These are phyloP conservation scores for Zaprionus capensis DNA, from an alignment of 1,140 invertebrate species.

Conservation along the genomic window DNA sequence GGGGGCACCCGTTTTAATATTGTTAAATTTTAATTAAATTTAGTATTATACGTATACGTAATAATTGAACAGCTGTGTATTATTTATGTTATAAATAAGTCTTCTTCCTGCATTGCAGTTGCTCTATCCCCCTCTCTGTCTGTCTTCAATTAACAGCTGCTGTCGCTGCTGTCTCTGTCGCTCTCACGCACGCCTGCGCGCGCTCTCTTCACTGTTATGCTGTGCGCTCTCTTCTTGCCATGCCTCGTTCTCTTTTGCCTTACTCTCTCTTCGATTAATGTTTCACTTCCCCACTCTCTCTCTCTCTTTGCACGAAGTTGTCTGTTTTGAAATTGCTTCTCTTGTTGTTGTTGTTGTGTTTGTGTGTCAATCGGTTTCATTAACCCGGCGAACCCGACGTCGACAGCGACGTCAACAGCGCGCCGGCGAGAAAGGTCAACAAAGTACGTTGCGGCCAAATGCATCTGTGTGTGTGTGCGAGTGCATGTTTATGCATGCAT, in stretches of 20 bases:
- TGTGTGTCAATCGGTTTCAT: constrained; percentile 84
- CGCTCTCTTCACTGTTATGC: constrained; percentile 15
- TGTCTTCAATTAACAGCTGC: not conserved
- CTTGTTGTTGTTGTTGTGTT: constrained; percentile 62
- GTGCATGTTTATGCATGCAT: constrained; percentile 3
- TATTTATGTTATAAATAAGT: constrained; percentile 9
- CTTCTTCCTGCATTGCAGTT: constrained; percentile 4
- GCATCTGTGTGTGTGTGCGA: not conserved
- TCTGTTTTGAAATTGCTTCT: constrained; percentile 43
- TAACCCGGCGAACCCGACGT: constrained; percentile 74
- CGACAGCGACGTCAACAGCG: constrained; percentile 5
- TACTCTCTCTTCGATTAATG: constrained; percentile 23
- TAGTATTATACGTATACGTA: too few relatives aligned
- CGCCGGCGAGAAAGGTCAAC: constrained; percentile 65
- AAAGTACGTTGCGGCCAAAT: constrained; percentile 51
- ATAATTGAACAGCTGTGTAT: constrained; percentile 2
- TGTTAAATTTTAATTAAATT: too few relatives aligned
- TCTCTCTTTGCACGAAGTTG: constrained; percentile 15
- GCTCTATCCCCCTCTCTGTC: not conserved
- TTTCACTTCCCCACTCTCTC: not conserved
- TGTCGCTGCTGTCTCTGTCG: not conserved
- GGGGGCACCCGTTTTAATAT: too few relatives aligned
- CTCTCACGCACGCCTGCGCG: not conserved
- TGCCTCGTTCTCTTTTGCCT: constrained; percentile 9
- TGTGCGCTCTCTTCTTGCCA: not conserved